Evolutionary conservation across 2,797 vertebrate species (phyloP).

Genomic region (Tangara arthus): DNA sequence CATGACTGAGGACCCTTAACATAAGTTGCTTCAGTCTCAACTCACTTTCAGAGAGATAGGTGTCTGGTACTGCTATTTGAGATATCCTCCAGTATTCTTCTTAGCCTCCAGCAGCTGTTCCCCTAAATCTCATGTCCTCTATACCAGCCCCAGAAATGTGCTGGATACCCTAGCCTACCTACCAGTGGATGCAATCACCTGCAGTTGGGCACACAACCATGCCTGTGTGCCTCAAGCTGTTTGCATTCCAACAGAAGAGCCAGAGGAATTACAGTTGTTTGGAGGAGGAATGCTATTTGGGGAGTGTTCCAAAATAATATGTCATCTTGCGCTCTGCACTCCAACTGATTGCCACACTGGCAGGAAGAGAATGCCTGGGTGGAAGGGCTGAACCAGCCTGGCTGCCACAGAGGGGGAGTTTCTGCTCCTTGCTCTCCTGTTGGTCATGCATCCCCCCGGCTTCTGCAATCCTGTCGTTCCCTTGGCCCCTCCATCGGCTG

Average conservation of each 20-base stretch:
- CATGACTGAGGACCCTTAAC: not conserved
- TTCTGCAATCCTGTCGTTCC: not conserved
- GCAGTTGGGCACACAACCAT: not conserved
- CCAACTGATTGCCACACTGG: not conserved
- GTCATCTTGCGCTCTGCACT: not conserved
- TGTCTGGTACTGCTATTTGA: not conserved
- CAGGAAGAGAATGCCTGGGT: not conserved
- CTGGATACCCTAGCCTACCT: not conserved
- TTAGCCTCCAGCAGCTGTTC: not conserved
- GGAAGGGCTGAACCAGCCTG: not conserved
- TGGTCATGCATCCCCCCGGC: not conserved
- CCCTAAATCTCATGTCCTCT: not conserved
- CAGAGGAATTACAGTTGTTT: not conserved
- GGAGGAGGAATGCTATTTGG: not conserved
- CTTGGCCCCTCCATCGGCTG: not conserved
- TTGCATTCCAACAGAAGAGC: not conserved
- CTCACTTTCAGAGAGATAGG: not conserved
- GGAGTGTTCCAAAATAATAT: conserved; percentile 10
- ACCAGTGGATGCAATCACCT: not conserved
- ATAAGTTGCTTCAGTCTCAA: not conserved
- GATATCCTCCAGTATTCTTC: not conserved
- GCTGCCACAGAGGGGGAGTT: conserved; percentile 7
- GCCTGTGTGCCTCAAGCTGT: not conserved
- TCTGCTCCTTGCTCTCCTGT: not conserved
- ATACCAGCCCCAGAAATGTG: not conserved